Percentiles rank a stretch among this genome's conserved stretches.
phyloP scores from a whole-genome alignment of 2,113 vertebrate genomes.

The Neopipo cinnamomea region DNA sequence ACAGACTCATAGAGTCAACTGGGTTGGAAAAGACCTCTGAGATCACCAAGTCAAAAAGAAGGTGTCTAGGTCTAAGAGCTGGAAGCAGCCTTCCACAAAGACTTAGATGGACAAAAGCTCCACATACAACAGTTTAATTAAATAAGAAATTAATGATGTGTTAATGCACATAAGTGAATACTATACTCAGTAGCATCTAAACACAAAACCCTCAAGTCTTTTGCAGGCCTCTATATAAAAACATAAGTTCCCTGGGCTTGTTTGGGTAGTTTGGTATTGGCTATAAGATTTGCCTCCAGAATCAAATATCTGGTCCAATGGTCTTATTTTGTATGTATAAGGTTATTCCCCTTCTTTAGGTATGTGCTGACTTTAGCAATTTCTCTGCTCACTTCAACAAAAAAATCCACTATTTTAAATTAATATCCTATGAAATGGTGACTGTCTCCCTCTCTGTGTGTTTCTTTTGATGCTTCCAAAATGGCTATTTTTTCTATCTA shows the following conservation, averaged over 20 bases:
- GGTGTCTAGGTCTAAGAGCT: neutral
- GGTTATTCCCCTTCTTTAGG: neutral
- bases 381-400: neutral
- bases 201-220: neutral
- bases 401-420: neutral
- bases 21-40: too few relatives aligned
- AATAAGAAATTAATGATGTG: neutral
- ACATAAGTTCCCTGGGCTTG: neutral
- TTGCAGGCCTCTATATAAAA: neutral
- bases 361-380: neutral
- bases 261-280: neutral
- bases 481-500: neutral
- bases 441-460: neutral
- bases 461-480: neutral
- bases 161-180: neutral
- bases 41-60: neutral
- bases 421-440: neutral
- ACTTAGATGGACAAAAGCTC: fast-evolving
- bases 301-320: neutral
- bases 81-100: neutral
- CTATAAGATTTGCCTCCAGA: neutral
- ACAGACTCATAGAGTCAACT: too few relatives aligned
- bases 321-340: neutral
- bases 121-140: neutral
- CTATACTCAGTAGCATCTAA: neutral